Evolutionary conservation across 2,797 vertebrate genomes (phyloP).

Genomic region (Amniataba percoides): DNA sequence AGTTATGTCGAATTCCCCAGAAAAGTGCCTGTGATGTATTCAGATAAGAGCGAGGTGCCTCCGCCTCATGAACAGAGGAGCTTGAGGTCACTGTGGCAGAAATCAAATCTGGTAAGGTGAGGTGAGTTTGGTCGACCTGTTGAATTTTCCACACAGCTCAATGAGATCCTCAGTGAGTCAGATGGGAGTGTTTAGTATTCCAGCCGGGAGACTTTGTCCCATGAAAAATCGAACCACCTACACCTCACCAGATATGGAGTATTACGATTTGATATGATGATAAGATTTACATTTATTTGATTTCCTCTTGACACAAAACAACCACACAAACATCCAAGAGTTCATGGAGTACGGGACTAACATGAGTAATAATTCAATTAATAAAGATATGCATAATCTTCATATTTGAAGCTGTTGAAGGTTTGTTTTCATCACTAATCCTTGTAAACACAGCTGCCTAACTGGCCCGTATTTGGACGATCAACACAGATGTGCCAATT

Average conservation of each 20-base stretch:
- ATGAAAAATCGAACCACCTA: not conserved
- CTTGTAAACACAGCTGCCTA: not conserved
- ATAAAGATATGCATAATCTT: not conserved
- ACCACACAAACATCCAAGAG: not conserved
- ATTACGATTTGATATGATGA: too few species aligned
- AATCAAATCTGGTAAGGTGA: not conserved
- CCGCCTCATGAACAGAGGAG: not conserved
- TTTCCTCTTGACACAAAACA: not conserved
- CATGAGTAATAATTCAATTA: not conserved
- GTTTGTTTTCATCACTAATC: slow-evolving; percentile 1
- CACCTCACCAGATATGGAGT: too few species aligned
- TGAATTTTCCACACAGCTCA: too few species aligned
- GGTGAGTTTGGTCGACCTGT: too few species aligned
- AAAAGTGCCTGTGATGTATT: not conserved
- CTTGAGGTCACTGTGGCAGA: not conserved
- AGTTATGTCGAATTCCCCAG: not conserved
- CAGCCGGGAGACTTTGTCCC: too few species aligned
- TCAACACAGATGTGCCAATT: not conserved
- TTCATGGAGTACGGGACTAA: not conserved
- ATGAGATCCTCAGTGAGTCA: too few species aligned
- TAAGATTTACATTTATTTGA: too few species aligned
- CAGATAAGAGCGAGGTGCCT: not conserved
- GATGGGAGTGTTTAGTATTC: not conserved
- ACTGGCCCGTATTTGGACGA: not conserved
- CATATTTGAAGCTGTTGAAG: not conserved